Evolutionary conservation across 2,888 invertebrate species (phyloP), one percentile per base, ranked within the genome.

Genomic region (Caenorhabditis sp.): DNA sequence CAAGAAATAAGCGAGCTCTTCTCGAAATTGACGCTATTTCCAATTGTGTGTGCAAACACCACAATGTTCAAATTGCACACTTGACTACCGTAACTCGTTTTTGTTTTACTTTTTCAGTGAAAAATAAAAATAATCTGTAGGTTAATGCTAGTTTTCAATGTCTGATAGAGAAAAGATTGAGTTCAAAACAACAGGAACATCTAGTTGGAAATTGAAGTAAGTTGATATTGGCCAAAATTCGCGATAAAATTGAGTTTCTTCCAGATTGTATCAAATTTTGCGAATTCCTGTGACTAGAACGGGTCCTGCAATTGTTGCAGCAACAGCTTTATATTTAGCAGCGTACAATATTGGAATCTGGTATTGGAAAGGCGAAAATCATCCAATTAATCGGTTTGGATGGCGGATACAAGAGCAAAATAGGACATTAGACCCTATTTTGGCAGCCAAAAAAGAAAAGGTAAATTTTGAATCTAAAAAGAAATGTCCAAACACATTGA

Each of bases 341-440:
- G 27, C 43, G 1, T 73, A 73, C 26, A 73, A 73, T 59, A 31
- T 66, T 14, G 73, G 69, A 38, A 69, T 73, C 21, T 59, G 73
- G 31, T 73, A 54, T 54, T 73, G 73, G 73, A 73, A 73, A 68
- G 68, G 73, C n/a, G 65, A 64, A 5, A 21, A 59, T 1, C 73
- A 73, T 49, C 73, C 73, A 21, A 52, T 68, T 2, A 73, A 73
- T 52, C 65, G 73, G 8, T 73, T 68, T 23, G 69, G 60, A 53
- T 74, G 74, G 74, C 21, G 70, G 23, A 57, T 74, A 53, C 61
- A 67, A 27, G 70, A 74, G 31, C 52, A 70, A 17, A 54, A 74
- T 31, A 60, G 64, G 20, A 61, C 43, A 31, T 38, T 74, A 1
- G 64, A 69, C 59, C 66, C 66, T 4, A 36, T 62, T 38, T 53